A percentile compares a stretch with the other conserved stretches of the same genome.
phyloP scores from a whole-genome alignment of 2,888 invertebrate species.

The Diarsia brunnea region DNA sequence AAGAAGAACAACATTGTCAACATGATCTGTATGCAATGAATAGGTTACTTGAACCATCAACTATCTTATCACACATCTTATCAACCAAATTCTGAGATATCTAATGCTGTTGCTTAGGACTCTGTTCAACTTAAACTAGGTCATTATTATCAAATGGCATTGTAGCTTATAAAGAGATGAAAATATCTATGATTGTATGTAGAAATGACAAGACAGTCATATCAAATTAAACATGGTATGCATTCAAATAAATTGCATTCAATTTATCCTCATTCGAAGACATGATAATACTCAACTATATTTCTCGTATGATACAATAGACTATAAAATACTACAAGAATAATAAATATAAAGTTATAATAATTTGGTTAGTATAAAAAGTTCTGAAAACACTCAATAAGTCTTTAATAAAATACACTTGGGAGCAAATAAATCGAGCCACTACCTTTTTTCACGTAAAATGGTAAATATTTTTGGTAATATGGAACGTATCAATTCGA shows the following conservation, averaged over 20 bases:
- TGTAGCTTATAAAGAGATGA: neutral
- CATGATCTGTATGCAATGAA: neutral
- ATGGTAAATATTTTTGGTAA: too few species aligned
- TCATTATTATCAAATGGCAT: neutral
- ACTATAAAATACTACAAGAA: neutral
- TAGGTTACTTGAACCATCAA: neutral
- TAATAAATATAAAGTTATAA: neutral
- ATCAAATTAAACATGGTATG: neutral
- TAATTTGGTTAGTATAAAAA: neutral
- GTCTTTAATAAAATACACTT: neutral
- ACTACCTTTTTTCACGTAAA: too few species aligned
- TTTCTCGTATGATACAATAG: neutral
- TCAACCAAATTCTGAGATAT: neutral
- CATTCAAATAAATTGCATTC: neutral
- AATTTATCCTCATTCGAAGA: neutral
- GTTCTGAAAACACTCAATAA: neutral
- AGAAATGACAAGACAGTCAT: neutral
- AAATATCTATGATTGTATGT: neutral
- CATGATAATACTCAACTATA: neutral
- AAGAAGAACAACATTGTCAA: neutral
- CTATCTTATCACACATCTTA: slow-evolving; percentile 11
- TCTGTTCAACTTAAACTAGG: neutral
- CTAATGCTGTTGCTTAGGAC: neutral
- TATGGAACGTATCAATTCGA: too few species aligned
- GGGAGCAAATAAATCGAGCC: too few species aligned